Evolutionary conservation across 2,797 vertebrate species (phyloP).

Genomic region (Odontamblyopus rebecca): DNA sequence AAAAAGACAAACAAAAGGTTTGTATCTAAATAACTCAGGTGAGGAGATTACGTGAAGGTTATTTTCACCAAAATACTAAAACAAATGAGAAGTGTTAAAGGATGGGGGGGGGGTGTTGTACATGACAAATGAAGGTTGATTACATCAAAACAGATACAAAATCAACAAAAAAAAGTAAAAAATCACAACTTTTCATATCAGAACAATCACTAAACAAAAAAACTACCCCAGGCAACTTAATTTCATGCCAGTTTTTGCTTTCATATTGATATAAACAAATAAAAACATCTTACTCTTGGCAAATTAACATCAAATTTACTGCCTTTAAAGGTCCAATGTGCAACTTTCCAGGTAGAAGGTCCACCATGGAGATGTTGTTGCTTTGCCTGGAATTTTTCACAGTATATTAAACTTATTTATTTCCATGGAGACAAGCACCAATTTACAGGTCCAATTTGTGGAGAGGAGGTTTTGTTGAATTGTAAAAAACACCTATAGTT

Average conservation of each 20-base stretch:
- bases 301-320: not conserved
- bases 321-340: too few species aligned
- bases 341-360: too few species aligned
- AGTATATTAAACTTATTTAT: too few species aligned
- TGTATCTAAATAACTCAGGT: not conserved
- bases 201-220: not conserved
- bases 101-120: not conserved
- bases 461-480: too few species aligned
- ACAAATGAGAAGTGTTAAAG: not conserved
- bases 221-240: not conserved
- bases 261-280: not conserved
- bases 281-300: not conserved
- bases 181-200: not conserved
- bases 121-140: not conserved
- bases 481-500: too few species aligned
- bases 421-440: too few species aligned
- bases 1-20: constrained; percentile 38
- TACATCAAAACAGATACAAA: not conserved
- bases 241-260: not conserved
- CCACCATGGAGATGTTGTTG: too few species aligned
- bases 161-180: constrained; percentile 1
- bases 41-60: not conserved
- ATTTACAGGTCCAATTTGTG: too few species aligned
- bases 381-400: too few species aligned
- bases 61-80: constrained; percentile 3